phyloP scores from a whole-genome alignment of 2,797 vertebrate genomes.

The Fratercula arctica region DNA sequence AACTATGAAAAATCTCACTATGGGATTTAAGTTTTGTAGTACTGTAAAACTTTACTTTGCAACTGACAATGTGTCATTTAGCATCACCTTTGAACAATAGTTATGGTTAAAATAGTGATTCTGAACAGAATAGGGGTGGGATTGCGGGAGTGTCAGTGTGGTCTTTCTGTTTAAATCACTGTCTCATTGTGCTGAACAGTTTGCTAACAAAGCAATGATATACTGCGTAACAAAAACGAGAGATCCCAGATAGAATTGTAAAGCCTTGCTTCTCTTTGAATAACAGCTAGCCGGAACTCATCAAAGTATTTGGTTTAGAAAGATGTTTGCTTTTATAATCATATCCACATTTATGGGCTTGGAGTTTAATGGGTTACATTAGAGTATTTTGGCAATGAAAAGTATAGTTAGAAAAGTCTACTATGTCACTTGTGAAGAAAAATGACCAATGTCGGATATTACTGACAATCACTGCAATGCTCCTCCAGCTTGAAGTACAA shows the following conservation, averaged over 20 bases:
- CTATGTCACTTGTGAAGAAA: not conserved
- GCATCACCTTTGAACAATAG: not conserved
- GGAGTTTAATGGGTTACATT: not conserved
- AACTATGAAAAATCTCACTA: not conserved
- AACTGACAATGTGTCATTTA: not conserved
- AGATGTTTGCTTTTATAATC: not conserved
- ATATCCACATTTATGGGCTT: not conserved
- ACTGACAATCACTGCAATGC: not conserved
- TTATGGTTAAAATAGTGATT: not conserved
- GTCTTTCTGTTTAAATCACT: not conserved
- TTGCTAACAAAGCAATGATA: not conserved
- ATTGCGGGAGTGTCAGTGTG: not conserved
- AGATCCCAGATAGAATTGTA: not conserved
- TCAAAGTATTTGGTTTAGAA: not conserved
- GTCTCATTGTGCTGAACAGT: rapidly evolving
- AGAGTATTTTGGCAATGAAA: not conserved
- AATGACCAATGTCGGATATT: not conserved
- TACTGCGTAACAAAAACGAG: not conserved
- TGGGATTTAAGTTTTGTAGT: not conserved
- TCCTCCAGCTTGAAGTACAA: not conserved
- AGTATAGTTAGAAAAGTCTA: not conserved
- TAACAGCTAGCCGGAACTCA: not conserved
- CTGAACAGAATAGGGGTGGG: not conserved
- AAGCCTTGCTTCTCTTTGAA: not conserved
- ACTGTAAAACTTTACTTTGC: not conserved